These are phyloP conservation scores for Hemaris fuciformis DNA, from an alignment of 2,888 invertebrate species.

Conservation along the genomic window DNA sequence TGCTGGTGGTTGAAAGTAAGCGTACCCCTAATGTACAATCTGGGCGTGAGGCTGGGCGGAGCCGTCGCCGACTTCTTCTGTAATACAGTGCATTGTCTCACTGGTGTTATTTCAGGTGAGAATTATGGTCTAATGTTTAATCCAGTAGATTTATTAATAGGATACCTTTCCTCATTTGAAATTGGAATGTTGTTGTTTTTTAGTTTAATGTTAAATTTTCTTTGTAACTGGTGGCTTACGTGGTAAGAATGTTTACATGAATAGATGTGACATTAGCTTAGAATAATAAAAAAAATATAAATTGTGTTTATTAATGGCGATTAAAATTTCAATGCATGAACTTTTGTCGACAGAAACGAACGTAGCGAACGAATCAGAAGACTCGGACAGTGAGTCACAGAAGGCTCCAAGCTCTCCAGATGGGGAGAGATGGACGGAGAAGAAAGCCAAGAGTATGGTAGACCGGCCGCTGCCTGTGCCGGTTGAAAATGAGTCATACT, in stretches of 20 bases:
- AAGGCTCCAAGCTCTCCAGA: conserved; percentile 23
- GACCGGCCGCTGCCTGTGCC: conserved; percentile 76
- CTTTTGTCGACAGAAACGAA: conserved; percentile 55
- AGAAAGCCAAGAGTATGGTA: conserved; percentile 57
- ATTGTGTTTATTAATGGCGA: background rate
- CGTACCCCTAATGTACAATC: conserved; percentile 61
- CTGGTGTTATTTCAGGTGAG: conserved; percentile 64
- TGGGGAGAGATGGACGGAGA: conserved; percentile 16
- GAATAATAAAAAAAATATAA: no score
- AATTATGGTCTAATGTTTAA: background rate
- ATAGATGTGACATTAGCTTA: no score
- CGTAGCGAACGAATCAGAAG: conserved; percentile 52
- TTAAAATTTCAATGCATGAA: background rate
- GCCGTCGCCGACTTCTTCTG: conserved; percentile 53
- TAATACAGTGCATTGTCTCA: conserved; percentile 51
- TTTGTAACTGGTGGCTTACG: no score
- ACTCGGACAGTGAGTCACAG: conserved; percentile 47
- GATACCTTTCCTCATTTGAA: no score
- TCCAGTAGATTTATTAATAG: no score
- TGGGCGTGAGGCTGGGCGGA: conserved; percentile 51
- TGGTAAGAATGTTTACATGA: no score
- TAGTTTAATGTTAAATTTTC: no score
- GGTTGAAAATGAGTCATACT: conserved; percentile 79
- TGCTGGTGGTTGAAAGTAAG: conserved; percentile 74
- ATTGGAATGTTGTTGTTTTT: no score